phyloP scores from a whole-genome alignment of 1,140 invertebrate genomes.

The Pogonus chalceus region DNA sequence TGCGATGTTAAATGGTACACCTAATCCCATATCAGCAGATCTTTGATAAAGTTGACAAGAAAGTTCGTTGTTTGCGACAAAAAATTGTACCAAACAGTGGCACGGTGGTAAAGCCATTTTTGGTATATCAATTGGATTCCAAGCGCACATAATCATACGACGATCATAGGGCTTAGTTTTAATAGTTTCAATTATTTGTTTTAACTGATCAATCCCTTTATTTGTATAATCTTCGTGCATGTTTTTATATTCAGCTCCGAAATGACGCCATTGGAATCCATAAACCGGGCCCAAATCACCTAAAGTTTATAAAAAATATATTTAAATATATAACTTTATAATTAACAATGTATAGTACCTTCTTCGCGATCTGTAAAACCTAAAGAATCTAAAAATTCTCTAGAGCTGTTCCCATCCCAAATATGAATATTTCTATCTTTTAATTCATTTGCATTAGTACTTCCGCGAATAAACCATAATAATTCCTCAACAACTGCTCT shows the following conservation, averaged over 20 bases:
- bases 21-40: slow-evolving; percentile 95
- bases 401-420: slow-evolving; percentile 94
- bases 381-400: slow-evolving; percentile 79
- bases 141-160: slow-evolving; percentile 88
- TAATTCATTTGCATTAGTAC: slow-evolving; percentile 85
- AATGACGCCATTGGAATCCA: slow-evolving; percentile 99
- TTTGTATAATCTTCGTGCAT: slow-evolving; percentile 76
- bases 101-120: slow-evolving; percentile 97
- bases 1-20: slow-evolving; percentile 98
- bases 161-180: slow-evolving; percentile 77
- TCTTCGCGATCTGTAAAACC: slow-evolving; percentile 82
- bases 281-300: slow-evolving; percentile 96
- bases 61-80: slow-evolving; percentile 70
- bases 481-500: slow-evolving; percentile 89
- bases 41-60: slow-evolving; percentile 94
- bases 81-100: slow-evolving; percentile 92
- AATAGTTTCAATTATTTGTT: slow-evolving; percentile 74
- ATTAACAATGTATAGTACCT: slow-evolving; percentile 52
- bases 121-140: slow-evolving; percentile 85
- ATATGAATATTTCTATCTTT: slow-evolving; percentile 83
- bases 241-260: slow-evolving; percentile 84
- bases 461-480: slow-evolving; percentile 90
- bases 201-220: slow-evolving; percentile 90
- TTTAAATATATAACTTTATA: neutral
- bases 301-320: slow-evolving; percentile 22